phyloP scores from a whole-genome alignment of 2,113 vertebrate species.

The Marcusenius ussheri region DNA sequence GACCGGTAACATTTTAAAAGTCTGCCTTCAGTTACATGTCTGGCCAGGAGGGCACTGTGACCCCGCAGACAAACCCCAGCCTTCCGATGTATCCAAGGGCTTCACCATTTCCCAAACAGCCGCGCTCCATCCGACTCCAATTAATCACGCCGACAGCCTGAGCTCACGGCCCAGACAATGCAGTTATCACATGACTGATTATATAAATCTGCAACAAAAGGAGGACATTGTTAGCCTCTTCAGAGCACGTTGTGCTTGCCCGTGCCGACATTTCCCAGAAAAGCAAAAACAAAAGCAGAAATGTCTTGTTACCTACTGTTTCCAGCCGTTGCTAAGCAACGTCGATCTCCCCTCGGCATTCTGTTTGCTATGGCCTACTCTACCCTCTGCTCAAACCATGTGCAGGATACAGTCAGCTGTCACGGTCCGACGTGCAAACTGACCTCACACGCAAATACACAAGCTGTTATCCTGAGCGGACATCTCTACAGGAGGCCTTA shows the following conservation, averaged over 20 bases:
- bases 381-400: background rate
- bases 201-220: background rate
- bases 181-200: background rate
- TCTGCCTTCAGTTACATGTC: background rate
- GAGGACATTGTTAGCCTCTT: background rate
- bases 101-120: background rate
- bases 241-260: background rate
- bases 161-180: background rate
- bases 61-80: background rate
- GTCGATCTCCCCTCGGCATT: conserved; percentile 19
- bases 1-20: background rate
- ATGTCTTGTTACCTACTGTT: conserved; percentile 39
- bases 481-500: background rate
- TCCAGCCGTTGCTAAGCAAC: conserved; percentile 42
- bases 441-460: background rate
- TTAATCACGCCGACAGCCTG: background rate
- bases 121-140: background rate
- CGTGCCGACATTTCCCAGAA: background rate
- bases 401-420: background rate
- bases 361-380: conserved; percentile 19
- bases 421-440: background rate
- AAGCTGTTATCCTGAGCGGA: background rate
- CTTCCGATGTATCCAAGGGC: background rate
- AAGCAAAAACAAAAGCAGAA: conserved; percentile 23
- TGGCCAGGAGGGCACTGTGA: background rate